phyloP scores from a whole-genome alignment of 2,888 invertebrate species.

The Lepidocyrtoides sp. region DNA sequence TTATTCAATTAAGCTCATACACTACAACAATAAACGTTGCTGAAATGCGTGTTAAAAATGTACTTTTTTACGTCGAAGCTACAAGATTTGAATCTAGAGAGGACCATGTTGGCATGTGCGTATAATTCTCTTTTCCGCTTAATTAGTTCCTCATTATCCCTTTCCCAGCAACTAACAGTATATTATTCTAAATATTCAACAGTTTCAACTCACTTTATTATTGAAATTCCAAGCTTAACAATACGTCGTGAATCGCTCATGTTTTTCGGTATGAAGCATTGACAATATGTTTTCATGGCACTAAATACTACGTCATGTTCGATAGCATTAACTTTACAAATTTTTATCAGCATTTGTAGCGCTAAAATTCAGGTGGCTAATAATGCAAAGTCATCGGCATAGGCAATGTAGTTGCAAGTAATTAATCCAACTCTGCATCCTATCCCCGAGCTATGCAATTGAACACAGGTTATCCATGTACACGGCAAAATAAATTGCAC shows the following conservation, averaged over 20 bases:
- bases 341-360: neutral
- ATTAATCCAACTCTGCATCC: neutral
- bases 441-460: neutral
- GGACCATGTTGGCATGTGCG: neutral
- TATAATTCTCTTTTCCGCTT: constrained; percentile 45
- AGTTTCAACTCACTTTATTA: neutral
- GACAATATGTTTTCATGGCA: constrained; percentile 7
- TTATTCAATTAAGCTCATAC: neutral
- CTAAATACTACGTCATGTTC: constrained; percentile 3
- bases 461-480: constrained; percentile 39
- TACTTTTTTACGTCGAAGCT: constrained; percentile 47
- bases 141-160: constrained; percentile 2
- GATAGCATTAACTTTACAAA: constrained; percentile 33
- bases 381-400: constrained; percentile 9
- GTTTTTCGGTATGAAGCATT: neutral
- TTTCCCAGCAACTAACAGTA: constrained; percentile 50
- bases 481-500: neutral
- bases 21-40: constrained; percentile 41
- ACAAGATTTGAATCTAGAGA: constrained; percentile 1
- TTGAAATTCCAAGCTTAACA: neutral
- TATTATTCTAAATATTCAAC: constrained; percentile 49
- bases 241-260: neutral
- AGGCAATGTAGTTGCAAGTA: neutral
- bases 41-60: constrained; percentile 45
- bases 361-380: neutral